A percentile compares a stretch with the other conserved stretches of the same genome.
Conservation (phyloP, 1,140 invertebrate species). For the Diorhabda elongata region DNA sequence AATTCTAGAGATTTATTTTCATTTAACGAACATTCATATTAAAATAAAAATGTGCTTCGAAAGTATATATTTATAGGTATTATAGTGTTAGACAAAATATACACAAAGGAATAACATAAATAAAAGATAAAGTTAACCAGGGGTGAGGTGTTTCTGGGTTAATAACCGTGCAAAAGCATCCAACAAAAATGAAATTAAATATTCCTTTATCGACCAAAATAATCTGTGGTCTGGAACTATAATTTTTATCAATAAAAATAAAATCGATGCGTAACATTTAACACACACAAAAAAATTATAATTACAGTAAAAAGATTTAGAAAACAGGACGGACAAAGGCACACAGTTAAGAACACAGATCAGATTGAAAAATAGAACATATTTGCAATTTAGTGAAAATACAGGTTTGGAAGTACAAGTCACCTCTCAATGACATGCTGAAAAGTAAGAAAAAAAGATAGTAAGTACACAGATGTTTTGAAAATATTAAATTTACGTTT, state of each 20-base stretch:
- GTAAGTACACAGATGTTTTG: slow-evolving; percentile 11
- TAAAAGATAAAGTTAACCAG: slow-evolving; percentile 25
- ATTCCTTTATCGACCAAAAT: slow-evolving; percentile 10
- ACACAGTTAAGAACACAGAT: slow-evolving; percentile 38
- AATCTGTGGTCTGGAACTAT: slow-evolving; percentile 34
- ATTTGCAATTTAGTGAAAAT: slow-evolving; percentile 13
- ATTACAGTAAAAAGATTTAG: neutral
- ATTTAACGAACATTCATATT: neutral
- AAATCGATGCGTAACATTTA: slow-evolving; percentile 11
- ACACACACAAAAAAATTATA: slow-evolving; percentile 6
- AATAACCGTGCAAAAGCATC: slow-evolving; percentile 29
- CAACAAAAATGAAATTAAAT: slow-evolving; percentile 24
- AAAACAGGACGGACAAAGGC: slow-evolving; percentile 8
- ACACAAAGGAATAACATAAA: slow-evolving; percentile 23
- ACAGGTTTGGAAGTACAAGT: slow-evolving; percentile 45
- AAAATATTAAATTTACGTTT: slow-evolving; percentile 14
- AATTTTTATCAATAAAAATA: neutral
- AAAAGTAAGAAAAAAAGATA: slow-evolving; percentile 17
- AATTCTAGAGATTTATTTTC: neutral
- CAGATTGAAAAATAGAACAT: slow-evolving; percentile 7
- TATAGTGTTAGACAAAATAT: slow-evolving; percentile 24
- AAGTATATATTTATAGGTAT: neutral
- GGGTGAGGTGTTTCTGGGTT: slow-evolving; percentile 24
- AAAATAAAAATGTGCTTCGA: slow-evolving; percentile 14
- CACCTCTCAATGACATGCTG: slow-evolving; percentile 38